These are phyloP conservation scores for Hecatera dysodea DNA, from an alignment of 2,888 invertebrate genomes.

Conservation along the genomic window DNA sequence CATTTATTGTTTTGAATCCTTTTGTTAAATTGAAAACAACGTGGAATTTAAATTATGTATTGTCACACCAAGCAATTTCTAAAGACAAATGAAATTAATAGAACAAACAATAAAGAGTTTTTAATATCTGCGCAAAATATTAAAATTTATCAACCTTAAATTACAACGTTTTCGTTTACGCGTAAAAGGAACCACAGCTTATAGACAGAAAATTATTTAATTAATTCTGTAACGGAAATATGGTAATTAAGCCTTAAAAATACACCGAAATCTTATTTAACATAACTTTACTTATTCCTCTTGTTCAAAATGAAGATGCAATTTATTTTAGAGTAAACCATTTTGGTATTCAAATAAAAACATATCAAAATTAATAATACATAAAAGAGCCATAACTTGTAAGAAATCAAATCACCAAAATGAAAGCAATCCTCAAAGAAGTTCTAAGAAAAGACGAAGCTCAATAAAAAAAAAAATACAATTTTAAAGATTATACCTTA, in stretches of 20 bases:
- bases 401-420: neutral
- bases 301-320: conserved; percentile 12
- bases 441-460: neutral
- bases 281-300: conserved; percentile 14
- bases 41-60: conserved; percentile 21
- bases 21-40: conserved; percentile 32
- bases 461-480: neutral
- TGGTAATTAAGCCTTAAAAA: conserved; percentile 38
- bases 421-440: conserved; percentile 13
- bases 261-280: conserved; percentile 26
- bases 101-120: conserved; percentile 33
- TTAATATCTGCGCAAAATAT: conserved; percentile 37
- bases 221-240: conserved; percentile 47
- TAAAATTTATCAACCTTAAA: conserved; percentile 8
- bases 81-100: conserved; percentile 25
- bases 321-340: neutral
- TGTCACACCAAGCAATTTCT: conserved; percentile 1
- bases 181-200: conserved; percentile 4
- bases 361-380: neutral
- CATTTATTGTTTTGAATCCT: conserved; percentile 34
- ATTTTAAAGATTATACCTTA: conserved; percentile 5
- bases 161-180: conserved; percentile 10
- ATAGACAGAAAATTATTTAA: conserved; percentile 28
- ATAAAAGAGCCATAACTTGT: neutral
- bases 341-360: neutral